Conservation (phyloP, 2,113 vertebrate species). For the Helogale parvula region DNA sequence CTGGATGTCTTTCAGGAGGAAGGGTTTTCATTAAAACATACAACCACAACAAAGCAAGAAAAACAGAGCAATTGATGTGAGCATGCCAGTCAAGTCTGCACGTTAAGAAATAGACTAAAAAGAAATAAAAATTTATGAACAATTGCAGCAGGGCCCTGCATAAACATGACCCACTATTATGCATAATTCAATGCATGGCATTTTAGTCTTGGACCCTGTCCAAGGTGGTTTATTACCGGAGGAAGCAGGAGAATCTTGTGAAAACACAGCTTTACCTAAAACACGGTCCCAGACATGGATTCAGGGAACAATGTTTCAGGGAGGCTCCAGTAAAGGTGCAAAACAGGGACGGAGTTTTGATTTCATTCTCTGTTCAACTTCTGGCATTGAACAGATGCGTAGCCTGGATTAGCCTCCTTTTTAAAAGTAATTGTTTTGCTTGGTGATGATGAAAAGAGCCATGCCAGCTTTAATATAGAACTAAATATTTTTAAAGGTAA, state of each 20-base stretch:
- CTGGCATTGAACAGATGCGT: neutral
- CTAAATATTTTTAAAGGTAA: neutral
- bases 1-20: conserved; percentile 2
- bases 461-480: neutral
- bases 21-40: conserved; percentile 44
- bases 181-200: neutral
- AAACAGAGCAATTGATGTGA: neutral
- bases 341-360: neutral
- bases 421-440: neutral
- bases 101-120: conserved; percentile 33
- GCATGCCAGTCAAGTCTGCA: neutral
- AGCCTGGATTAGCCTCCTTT: conserved; percentile 5
- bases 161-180: conserved; percentile 18
- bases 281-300: neutral
- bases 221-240: conserved; percentile 47
- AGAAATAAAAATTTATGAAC: conserved; percentile 33
- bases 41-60: conserved; percentile 44
- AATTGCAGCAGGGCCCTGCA: neutral
- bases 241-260: conserved; percentile 26
- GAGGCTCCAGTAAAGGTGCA: neutral
- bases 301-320: neutral
- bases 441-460: neutral
- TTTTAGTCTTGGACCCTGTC: conserved; percentile 53
- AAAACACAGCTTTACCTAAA: conserved; percentile 51
- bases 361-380: neutral